Evolutionary conservation across 2,113 vertebrate genomes (phyloP).

Genomic region (Orthonyx spaldingii): DNA sequence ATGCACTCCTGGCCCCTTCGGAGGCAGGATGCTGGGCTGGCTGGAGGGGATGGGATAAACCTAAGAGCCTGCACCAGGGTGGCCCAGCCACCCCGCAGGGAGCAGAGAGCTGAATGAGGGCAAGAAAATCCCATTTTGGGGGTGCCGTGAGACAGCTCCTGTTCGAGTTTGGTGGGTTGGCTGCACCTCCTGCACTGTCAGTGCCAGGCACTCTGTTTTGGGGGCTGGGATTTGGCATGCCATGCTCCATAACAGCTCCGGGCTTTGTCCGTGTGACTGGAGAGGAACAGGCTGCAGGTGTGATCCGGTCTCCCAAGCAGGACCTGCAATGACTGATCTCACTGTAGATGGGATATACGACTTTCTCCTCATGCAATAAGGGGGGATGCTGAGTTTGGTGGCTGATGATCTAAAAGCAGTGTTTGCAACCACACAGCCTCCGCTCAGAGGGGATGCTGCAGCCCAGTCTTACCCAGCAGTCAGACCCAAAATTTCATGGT

Average conservation of each 20-base stretch:
- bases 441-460: fast-evolving
- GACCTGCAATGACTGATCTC: background rate
- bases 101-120: background rate
- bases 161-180: background rate
- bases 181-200: background rate
- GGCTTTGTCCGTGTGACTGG: background rate
- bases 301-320: background rate
- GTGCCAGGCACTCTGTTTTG: background rate
- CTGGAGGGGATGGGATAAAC: background rate
- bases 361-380: background rate
- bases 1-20: background rate
- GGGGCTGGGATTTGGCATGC: background rate
- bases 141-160: background rate
- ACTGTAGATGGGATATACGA: background rate
- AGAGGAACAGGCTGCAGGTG: fast-evolving
- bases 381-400: background rate
- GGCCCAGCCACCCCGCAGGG: background rate
- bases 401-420: fast-evolving
- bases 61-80: background rate
- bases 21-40: background rate
- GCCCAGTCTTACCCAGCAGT: fast-evolving
- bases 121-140: background rate
- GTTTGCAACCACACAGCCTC: fast-evolving
- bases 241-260: fast-evolving
- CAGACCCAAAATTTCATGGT: background rate